Base-by-base conservation (phyloP, 2,113 vertebrate genomes). In the Numida meleagris region DNA sequence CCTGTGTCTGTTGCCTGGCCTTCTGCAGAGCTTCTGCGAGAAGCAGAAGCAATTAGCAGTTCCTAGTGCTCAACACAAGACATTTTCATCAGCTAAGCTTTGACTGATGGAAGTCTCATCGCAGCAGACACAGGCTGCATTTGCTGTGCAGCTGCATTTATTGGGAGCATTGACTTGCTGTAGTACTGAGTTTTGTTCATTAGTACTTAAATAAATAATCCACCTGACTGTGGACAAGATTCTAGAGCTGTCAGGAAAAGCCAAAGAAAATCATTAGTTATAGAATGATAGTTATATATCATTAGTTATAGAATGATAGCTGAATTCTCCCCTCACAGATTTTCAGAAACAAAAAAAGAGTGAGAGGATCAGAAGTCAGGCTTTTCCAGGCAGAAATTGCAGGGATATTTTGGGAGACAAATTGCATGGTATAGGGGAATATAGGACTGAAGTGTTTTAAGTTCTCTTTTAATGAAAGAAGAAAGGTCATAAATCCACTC, bases 141-240 rank as follows among this genome's bases (percentile, higher is more conserved):
- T 93, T 70, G 82, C 38, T 58, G 31, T 89, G 89, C 91, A 86
- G 77, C 83, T 93, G 91, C 59, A 38, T 83, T 94, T 92, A 81
- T 63, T 86, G 88, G 71, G 89, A 94, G 88, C 42, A 36, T 71
- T 80, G 63, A 91, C 75, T 88, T 80, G 68, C 67, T 90, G 66
- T 50, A 70, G 68, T 57, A 81, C 67, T 73, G 76, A 29, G 14
- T 90, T 94, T 61, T 93, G 79, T 59, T 94, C 88, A 94, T 95
- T 94, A 88, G 59, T 70, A 65, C 50, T 94, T 86, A 90, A 86
- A 96, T 77, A 93, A 96, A 91, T 90, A 93, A 88, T 67, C 76
- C 24, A 48, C 68, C 71, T 83, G 55, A 90, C 42, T 86, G 79
- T 18, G 76, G 79, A 92, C 80, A 90, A 93, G 72, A 90, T 62